Base-by-base conservation (phyloP, 2,888 invertebrate species). In the Trichogramma dendrolimi region DNA sequence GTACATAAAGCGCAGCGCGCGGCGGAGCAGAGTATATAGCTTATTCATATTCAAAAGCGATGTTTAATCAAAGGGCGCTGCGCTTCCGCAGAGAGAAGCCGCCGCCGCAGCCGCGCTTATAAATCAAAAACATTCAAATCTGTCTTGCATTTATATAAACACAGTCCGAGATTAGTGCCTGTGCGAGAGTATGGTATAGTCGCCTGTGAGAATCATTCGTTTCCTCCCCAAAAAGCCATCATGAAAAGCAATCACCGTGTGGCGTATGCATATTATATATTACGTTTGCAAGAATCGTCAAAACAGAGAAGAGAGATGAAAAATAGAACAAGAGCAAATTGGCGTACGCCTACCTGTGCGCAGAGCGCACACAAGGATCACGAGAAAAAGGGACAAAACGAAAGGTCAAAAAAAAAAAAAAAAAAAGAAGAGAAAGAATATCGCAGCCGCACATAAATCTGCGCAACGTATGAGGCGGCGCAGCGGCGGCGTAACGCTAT, bases 401-500 rank as follows among this genome's bases (percentile, higher is more conserved):
- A 27, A 27, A 27, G 27, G 27, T 27, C 3, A 2, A 27, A 27
- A 27, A 27, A 27, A 27, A 27, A 27, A 27, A 27, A 27, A 27
- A 2, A 27, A 27, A 27, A 41, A 43, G 41, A 48, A 52, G 40
- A 43, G 50, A 11, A n/a, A 40, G 8, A 58, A 48, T 48, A 48
- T 48, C 4, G 39, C 51, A 60, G 60, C 62, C 65, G 65, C 67
- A 67, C 69, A 70, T 71, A 72, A 72, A 71, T 71, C 69, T 70
- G 68, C 61, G 62, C 67, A 66, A 65, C 39, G 38, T 7, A 14
- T 27, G 58, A 48, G 65, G 62, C 68, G 70, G 68, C 68, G 70
- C 68, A 69, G 27, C 27, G 27, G 49, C 10, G 49, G 14, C 60
- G 51, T 70, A 72, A 71, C 73, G 69, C 72, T 75, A 73, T 75